phyloP scores from a whole-genome alignment of 1,140 invertebrate genomes.

The Pseudomyrmex dendroicus region DNA sequence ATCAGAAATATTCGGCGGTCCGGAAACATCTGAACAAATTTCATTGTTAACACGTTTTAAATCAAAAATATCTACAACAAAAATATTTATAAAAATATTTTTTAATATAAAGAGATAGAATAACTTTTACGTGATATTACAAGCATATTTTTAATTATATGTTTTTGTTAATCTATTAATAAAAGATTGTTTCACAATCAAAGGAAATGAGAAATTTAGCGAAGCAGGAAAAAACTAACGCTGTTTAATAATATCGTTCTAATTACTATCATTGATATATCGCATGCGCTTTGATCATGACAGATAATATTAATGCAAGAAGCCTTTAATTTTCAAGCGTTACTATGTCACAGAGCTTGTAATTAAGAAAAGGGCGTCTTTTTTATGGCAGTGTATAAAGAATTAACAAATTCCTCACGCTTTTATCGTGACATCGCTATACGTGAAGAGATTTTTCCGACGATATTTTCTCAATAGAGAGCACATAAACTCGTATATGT shows the following conservation, averaged over 20 bases:
- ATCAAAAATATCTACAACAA: not conserved
- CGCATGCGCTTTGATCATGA: too few relatives aligned
- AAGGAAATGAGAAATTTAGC: not conserved
- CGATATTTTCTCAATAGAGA: not conserved
- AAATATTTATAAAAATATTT: too few relatives aligned
- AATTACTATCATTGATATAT: constrained; percentile 6
- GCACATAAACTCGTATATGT: not conserved
- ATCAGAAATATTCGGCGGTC: constrained; percentile 37
- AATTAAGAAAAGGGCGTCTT: not conserved
- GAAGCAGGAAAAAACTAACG: not conserved
- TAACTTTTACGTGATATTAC: not conserved
- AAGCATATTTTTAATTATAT: not conserved
- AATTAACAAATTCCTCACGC: constrained; percentile 8
- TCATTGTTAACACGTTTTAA: constrained; percentile 1
- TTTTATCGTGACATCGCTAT: constrained; percentile 6
- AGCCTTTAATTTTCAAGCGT: not conserved
- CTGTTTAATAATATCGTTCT: not conserved
- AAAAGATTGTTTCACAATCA: too few relatives aligned
- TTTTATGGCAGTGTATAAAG: not conserved
- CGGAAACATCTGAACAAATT: constrained; percentile 23
- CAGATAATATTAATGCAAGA: not conserved
- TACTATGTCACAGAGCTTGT: not conserved
- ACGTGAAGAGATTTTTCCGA: not conserved
- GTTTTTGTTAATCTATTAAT: too few relatives aligned
- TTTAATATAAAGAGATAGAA: not conserved